Percentiles rank a stretch among this genome's conserved stretches.
Evolutionary conservation across 2,888 invertebrate species (phyloP).

Genomic region (Molorchus minor): DNA sequence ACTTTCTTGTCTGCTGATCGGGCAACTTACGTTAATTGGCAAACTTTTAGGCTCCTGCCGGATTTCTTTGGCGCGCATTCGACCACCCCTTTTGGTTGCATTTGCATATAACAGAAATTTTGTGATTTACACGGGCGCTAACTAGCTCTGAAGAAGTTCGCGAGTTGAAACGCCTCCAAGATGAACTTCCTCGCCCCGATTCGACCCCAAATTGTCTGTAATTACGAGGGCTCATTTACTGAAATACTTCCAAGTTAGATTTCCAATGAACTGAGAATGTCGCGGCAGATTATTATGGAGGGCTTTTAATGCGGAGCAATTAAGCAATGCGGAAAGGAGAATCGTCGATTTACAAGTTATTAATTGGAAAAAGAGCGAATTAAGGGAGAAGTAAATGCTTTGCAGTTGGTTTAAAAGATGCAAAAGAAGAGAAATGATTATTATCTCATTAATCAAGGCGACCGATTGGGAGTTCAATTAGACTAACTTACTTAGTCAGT

Average conservation of each 20-base stretch:
- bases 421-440: no score
- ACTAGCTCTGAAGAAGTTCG: conserved; percentile 31
- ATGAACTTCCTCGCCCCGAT: conserved; percentile 10
- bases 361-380: conserved; percentile 7
- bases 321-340: conserved; percentile 13
- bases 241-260: conserved; percentile 39
- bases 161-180: conserved; percentile 15
- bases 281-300: conserved; percentile 41
- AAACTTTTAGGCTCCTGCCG: not conserved
- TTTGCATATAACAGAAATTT: conserved; percentile 14
- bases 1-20: not conserved
- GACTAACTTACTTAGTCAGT: no score
- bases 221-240: conserved; percentile 44
- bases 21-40: conserved; percentile 8
- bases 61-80: conserved; percentile 1
- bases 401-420: no score
- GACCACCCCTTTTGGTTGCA: conserved; percentile 11
- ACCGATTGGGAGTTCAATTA: no score
- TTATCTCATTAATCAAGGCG: no score
- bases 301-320: conserved; percentile 40
- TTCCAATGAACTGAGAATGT: conserved; percentile 44
- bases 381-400: no score
- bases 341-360: conserved; percentile 16
- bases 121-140: conserved; percentile 26
- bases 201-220: conserved; percentile 45